A percentile compares a stretch with the other conserved stretches of the same genome.
phyloP scores from a whole-genome alignment of 2,797 vertebrate species.

The Clarias laeviceps region DNA sequence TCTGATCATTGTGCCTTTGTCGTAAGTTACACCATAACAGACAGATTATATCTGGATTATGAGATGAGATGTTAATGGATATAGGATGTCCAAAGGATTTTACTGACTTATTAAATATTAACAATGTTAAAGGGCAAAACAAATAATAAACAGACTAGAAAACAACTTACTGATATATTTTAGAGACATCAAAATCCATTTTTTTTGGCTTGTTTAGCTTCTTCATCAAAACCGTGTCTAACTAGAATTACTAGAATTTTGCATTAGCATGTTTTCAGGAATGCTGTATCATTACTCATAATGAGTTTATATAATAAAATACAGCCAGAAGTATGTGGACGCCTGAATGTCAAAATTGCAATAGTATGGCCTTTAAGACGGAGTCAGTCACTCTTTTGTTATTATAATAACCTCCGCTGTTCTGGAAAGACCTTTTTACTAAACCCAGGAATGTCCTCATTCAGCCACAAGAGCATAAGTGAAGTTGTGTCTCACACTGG shows the following conservation, averaged over 20 bases:
- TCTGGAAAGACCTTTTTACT: neutral
- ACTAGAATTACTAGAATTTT: neutral
- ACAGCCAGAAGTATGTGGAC: neutral
- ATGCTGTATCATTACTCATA: too few relatives aligned
- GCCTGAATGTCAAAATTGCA: neutral
- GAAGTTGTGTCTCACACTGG: neutral
- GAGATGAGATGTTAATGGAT: slow-evolving; percentile 16
- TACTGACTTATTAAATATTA: slow-evolving; percentile 33
- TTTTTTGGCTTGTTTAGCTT: neutral
- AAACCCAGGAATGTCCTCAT: neutral
- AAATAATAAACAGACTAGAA: neutral
- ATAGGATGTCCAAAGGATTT: slow-evolving; percentile 37
- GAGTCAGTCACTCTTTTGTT: neutral
- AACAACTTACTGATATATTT: neutral
- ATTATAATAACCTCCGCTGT: neutral
- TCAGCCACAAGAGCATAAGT: neutral
- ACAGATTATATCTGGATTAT: neutral
- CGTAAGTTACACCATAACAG: slow-evolving; percentile 79
- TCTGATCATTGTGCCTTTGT: slow-evolving; percentile 97
- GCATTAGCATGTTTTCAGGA: neutral
- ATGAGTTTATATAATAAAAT: neutral
- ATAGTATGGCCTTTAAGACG: neutral
- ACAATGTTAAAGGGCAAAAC: neutral
- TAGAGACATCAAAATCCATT: neutral
- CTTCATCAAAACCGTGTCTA: neutral